Conservation (phyloP, 2,113 vertebrate species). For the Hippolais icterina region DNA sequence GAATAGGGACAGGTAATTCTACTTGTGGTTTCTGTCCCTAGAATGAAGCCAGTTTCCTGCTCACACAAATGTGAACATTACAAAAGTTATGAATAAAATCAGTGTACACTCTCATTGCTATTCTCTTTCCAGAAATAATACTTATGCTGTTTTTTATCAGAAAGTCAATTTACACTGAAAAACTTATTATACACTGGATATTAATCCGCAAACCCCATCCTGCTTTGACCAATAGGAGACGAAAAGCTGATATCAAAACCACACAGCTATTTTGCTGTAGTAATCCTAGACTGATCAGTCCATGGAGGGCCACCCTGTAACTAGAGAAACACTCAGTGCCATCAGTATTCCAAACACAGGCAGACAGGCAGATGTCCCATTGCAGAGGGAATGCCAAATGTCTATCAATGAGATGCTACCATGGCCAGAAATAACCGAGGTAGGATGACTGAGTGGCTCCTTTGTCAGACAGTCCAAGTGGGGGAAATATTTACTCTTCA, state of each 20-base stretch:
- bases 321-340: not conserved
- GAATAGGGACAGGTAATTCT: not conserved
- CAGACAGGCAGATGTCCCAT: conserved; percentile 9
- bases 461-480: not conserved
- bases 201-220: not conserved
- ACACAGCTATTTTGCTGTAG: not conserved
- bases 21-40: not conserved
- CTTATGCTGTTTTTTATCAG: not conserved
- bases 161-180: not conserved
- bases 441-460: not conserved
- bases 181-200: not conserved
- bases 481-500: conserved; percentile 17
- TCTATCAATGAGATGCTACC: not conserved
- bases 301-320: not conserved
- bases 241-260: not conserved
- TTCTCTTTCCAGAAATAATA: not conserved
- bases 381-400: conserved; percentile 19
- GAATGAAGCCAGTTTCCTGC: not conserved
- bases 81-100: not conserved
- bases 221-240: not conserved
- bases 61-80: not conserved
- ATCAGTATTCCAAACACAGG: not conserved
- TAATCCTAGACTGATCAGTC: not conserved
- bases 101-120: not conserved
- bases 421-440: conserved; percentile 11